These are phyloP conservation scores for Pectinophora gossypiella DNA, from an alignment of 1,140 invertebrate species.

Conservation along the genomic window DNA sequence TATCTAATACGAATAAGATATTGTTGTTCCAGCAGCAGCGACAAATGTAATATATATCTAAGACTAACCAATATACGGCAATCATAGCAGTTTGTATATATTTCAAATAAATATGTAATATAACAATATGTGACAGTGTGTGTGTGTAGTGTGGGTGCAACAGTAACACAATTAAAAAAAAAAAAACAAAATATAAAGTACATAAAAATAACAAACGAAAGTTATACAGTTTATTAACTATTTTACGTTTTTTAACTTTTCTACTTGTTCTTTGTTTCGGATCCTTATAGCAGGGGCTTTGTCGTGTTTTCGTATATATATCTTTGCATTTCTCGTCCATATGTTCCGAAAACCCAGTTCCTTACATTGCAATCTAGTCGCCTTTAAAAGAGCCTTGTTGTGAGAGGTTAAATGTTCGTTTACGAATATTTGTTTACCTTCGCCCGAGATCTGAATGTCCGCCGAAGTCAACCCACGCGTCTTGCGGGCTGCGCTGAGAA, in stretches of 20 bases:
- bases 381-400: background rate
- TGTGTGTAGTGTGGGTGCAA: no score
- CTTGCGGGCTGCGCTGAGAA: background rate
- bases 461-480: background rate
- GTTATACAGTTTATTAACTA: no score
- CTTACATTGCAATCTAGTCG: background rate
- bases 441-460: background rate
- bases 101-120: no score
- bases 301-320: background rate
- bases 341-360: background rate
- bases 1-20: no score
- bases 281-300: background rate
- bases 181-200: no score
- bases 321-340: constrained; percentile 1
- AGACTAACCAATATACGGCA: no score
- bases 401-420: constrained; percentile 1
- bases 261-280: background rate
- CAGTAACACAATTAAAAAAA: background rate
- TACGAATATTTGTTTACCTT: background rate
- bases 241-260: background rate
- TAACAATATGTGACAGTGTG: no score
- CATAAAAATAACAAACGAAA: no score
- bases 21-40: no score
- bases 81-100: no score
- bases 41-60: no score